Evolutionary conservation across 2,113 vertebrate species (phyloP).

Genomic region (Monopterus albus): DNA sequence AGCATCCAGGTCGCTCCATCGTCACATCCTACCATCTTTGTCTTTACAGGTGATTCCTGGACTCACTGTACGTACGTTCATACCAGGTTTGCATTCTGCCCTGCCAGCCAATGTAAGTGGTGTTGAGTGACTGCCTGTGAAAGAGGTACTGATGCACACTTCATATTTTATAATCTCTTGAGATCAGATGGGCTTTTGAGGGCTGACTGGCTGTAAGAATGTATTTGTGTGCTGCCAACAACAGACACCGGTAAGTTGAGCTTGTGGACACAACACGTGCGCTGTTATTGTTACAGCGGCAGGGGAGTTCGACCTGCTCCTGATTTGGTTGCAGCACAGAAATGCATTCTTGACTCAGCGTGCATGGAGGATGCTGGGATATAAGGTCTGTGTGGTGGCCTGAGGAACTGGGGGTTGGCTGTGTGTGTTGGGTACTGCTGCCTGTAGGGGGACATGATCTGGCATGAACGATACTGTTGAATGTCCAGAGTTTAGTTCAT

Average conservation of each 20-base stretch:
- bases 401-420: constrained; percentile 3
- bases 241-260: constrained; percentile 8
- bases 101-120: constrained; percentile 79
- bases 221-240: constrained; percentile 62
- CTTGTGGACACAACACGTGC: too few relatives aligned
- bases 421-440: not conserved
- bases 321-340: constrained; percentile 45
- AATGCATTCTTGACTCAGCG: constrained; percentile 64
- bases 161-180: constrained; percentile 27
- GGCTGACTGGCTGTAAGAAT: constrained; percentile 33
- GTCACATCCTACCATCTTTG: too few relatives aligned
- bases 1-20: too few relatives aligned
- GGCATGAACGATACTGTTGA: constrained; percentile 12
- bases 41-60: constrained; percentile 56
- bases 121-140: constrained; percentile 82
- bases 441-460: not conserved
- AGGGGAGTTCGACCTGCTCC: not conserved
- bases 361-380: constrained; percentile 62
- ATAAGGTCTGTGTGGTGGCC: constrained; percentile 31
- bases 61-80: constrained; percentile 36
- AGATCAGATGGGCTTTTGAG: constrained; percentile 15
- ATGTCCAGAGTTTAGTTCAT: not conserved
- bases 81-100: constrained; percentile 72
- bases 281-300: too few relatives aligned
- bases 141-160: constrained; percentile 77